Base-by-base conservation (phyloP, 1,140 invertebrate species). In the Maconellicoccus hirsutus region DNA sequence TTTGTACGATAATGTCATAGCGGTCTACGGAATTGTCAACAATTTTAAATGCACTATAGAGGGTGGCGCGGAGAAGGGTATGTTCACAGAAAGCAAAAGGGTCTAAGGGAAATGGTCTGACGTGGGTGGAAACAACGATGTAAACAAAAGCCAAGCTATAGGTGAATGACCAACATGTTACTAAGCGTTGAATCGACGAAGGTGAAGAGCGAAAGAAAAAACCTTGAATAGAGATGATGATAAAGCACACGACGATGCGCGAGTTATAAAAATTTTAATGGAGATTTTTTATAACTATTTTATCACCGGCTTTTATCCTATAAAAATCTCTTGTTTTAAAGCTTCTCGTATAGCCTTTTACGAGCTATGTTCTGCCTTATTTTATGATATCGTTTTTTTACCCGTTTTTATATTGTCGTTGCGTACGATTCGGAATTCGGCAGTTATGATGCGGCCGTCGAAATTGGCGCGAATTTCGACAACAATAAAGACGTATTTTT, bases 151-250 rank as follows among this genome's bases (percentile, higher is more conserved):
- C 16, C 6, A 52, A 52, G 12, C 6, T 8, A 16, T 19, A 52
- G 42, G 42, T 52, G 42, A 52, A 52, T 52, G 42, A 52, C 42
- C 42, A 52, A 52, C 6, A 16, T 52, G 42, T 8, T 52, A 52
- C n/a, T 33, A 12, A 33, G 12, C 12, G 29, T 3, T 33, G 29
- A 6, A 33, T 3, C 3, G 4, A 33, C 4, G 29, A 12, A 33
- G 29, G 29, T 33, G 29, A 33, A 33, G 12, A 33, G 12, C 3
- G 12, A 33, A 33, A 33, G 29, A 33, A 52, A 19, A 52, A 52
- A 52, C 42, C 42, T 52, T 52, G 42, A 52, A 52, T 52, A 52
- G 42, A 52, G 16, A 52, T 52, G 42, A 52, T 52, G 42, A 52
- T 52, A 52, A 52, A 52, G 42, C 42, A 52, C 42, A 19, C 16